Base-by-base conservation (phyloP, 2,113 vertebrate genomes). In the Bubo bubo region DNA sequence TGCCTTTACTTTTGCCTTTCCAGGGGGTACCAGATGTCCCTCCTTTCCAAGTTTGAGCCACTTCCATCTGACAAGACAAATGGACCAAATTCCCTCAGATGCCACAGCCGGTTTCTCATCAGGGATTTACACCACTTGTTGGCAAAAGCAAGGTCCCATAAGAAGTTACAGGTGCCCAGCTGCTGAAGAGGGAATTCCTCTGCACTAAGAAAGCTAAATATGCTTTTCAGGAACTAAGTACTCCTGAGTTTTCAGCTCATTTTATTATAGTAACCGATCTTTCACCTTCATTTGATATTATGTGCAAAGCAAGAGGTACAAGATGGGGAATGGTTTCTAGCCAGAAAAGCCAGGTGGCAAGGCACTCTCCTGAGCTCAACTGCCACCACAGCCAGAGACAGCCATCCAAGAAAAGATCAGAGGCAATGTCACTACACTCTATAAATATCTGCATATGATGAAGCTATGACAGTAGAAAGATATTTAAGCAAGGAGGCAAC, bases 391-490 rank as follows among this genome's bases (percentile, higher is more conserved):
- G 59, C 68, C 60, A 81, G 45, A 87, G 47, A 62, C 12, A 68
- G 77, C 26, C 59, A 0, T 86, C 88, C 88, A 91, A 97, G 94
- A 94, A 88, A 83, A 95, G 88, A 80, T 77, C 68, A 77, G 68
- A 84, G 75, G 93, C 88, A 91, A 41, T 80, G 79, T 80, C 88
- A 67, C 87, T 90, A 18, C 26, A 28, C 59, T 50, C 95, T 96
- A 96, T 75, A 96, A 97, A 96, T 96, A 97, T 28, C 95, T 43
- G 77, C 14, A 6, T 35, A 68, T 52, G 77, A 96, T 75, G 74
- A 53, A 82, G 80, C 91, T 94, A 5, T 85, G 66, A 87, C 80
- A 87, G 91, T 12, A 91, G 70, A 52, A 79, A 82, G 70, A 72
- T 26, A 96, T 23, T 84, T 60, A 60, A 87, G 66, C 64, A 85